phyloP scores from a whole-genome alignment of 1,140 invertebrate species.

The Aphelenchoides fujianensis region DNA sequence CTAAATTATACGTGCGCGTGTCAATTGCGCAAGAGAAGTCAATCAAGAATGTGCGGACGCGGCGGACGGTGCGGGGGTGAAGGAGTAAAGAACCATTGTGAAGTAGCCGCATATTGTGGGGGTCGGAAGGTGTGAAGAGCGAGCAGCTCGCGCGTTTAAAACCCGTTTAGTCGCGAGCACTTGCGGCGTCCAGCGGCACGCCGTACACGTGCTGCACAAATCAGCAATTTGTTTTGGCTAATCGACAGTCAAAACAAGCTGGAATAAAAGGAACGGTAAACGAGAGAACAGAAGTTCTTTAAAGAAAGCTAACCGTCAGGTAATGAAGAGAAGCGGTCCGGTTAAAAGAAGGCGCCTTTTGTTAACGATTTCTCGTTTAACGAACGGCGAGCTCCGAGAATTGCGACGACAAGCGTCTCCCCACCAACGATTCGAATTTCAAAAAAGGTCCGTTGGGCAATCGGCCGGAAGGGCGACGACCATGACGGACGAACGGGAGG shows the following conservation, averaged over 20 bases:
- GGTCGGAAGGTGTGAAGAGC: not conserved
- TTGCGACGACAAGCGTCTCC: too few species aligned
- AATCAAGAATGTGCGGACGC: too few species aligned
- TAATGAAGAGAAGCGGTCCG: too few species aligned
- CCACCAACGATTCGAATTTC: too few species aligned
- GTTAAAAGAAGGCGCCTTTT: too few species aligned
- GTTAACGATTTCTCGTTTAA: too few species aligned
- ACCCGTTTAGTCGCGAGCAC: not conserved
- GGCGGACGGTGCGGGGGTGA: too few species aligned
- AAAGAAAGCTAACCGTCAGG: not conserved
- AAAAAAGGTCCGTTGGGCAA: too few species aligned
- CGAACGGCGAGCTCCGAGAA: too few species aligned
- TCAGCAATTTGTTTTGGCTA: not conserved
- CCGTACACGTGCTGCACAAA: not conserved
- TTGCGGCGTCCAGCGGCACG: not conserved
- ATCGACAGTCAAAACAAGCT: not conserved
- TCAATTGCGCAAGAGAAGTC: not conserved
- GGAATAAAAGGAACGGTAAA: not conserved
- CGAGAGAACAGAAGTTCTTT: not conserved
- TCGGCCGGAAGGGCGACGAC: not conserved
- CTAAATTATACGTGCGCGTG: not conserved
- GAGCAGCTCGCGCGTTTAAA: not conserved
- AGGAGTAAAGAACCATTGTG: conserved; percentile 2
- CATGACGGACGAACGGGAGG: not conserved
- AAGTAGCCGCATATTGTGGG: not conserved